Percentiles rank a stretch among this genome's conserved stretches.
phyloP scores from a whole-genome alignment of 2,113 vertebrate genomes.

The Sakesphorus luctuosus region DNA sequence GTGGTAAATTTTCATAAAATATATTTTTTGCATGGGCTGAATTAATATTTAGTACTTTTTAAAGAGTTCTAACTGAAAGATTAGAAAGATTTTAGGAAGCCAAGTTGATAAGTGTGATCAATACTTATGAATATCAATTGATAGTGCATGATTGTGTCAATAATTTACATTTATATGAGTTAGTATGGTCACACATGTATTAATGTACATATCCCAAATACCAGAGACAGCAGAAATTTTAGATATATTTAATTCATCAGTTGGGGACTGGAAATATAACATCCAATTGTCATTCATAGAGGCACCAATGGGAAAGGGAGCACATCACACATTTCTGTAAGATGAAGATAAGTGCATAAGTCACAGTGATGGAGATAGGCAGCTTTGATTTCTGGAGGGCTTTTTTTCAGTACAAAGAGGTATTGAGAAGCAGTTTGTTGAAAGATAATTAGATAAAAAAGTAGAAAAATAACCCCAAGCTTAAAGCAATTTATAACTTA shows the following conservation, averaged over 20 bases:
- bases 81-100: not conserved
- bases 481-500: not conserved
- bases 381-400: conserved; percentile 58
- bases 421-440: conserved; percentile 26
- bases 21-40: not conserved
- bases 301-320: not conserved
- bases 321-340: not conserved
- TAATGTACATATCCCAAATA: not conserved
- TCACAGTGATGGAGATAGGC: conserved; percentile 48
- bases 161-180: not conserved
- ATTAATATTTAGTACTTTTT: not conserved
- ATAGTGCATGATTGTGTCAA: not conserved
- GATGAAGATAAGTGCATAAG: conserved; percentile 59
- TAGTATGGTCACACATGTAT: not conserved
- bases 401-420: conserved; percentile 12
- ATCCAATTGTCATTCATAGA: conserved; percentile 17
- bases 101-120: not conserved
- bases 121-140: not conserved
- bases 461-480: conserved; percentile 11
- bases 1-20: not conserved
- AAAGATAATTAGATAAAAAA: conserved; percentile 53
- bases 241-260: not conserved
- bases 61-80: not conserved
- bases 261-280: not conserved
- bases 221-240: not conserved